Evolutionary conservation across 2,797 vertebrate genomes (phyloP).

Genomic region (Chelidonichthys spinosus): DNA sequence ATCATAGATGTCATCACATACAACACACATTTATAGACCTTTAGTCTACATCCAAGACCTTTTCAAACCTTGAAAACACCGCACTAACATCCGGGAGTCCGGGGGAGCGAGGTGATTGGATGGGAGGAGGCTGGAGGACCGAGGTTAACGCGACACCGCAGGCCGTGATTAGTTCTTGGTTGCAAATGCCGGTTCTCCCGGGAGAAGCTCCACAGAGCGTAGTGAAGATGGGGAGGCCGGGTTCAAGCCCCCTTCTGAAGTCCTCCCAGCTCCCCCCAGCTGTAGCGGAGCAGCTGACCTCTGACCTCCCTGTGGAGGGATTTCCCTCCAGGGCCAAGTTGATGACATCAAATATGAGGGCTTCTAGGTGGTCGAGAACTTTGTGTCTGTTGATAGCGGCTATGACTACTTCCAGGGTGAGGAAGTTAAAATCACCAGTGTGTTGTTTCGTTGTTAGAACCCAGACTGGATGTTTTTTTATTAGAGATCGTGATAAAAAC

Average conservation of each 20-base stretch:
- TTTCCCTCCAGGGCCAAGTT: constrained; percentile 13
- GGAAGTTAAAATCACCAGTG: neutral
- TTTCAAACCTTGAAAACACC: too few relatives aligned
- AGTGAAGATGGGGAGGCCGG: neutral
- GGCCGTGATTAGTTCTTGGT: constrained; percentile 58
- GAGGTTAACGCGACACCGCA: constrained; percentile 67
- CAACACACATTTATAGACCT: too few relatives aligned
- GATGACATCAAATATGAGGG: neutral
- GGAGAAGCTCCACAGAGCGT: constrained; percentile 15
- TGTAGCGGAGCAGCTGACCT: constrained; percentile 19
- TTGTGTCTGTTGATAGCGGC: neutral
- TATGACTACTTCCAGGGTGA: neutral
- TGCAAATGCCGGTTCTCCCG: constrained; percentile 36
- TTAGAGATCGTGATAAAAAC: neutral
- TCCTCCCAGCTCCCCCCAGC: neutral
- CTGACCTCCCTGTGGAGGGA: constrained; percentile 25
- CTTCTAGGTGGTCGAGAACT: constrained; percentile 2
- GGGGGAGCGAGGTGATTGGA: constrained; percentile 45
- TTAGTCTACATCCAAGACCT: too few relatives aligned
- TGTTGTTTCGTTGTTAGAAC: neutral
- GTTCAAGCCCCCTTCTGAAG: constrained; percentile 11
- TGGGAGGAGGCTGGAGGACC: constrained; percentile 50
- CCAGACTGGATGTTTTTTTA: neutral
- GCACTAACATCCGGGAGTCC: constrained; percentile 28
- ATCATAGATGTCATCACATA: too few relatives aligned